Base-by-base conservation (phyloP, 2,888 invertebrate genomes). In the Sympetrum striolatum region DNA sequence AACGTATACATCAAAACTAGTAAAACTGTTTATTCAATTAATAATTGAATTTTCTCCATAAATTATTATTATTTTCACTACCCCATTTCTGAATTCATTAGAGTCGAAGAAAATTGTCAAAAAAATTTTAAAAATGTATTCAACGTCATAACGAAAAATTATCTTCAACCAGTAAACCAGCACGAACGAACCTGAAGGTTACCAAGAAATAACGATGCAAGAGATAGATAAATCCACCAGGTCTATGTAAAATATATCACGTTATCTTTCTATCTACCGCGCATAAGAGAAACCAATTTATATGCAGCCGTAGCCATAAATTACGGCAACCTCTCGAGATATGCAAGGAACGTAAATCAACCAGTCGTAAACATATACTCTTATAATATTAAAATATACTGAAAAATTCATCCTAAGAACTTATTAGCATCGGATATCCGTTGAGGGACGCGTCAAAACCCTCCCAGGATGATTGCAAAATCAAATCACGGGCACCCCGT, bases 391-490 rank as follows among this genome's bases (percentile, higher is more conserved):
- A 6, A 10, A 53, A 53, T 53, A 53, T 18, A 18, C 53, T 18
- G 53, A 3, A 53, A 15, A 15, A 14, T 53, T 53, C 18, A 53
- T 53, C 10, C 4, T 53, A 15, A 48, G 53, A 82, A 53, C 53
- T 82, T 48, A 53, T 48, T 18, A 53, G 4, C 81, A 53, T 53
- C 15, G 14, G 53, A 53, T 53, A 48, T 31, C 53, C 81, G 22
- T 10, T 48, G 15, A 44, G 44, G 44, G 22, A 22, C 58, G 58
- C 31, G 82, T 5, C 82, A 18, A 22, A 35, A 58, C 53, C 82
- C 25, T 82, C 82, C 82, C 53, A 8, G 35, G 58, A 82, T 58
- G 82, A 82, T 58, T 82, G 58, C 82, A 86, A 86, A 86, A 86
- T 86, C 86, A 37, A 86, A 86, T 86, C 86, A 86, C 86, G 25